Evolutionary conservation across 2,797 vertebrate species (phyloP).

Genomic region (Tinamus major): DNA sequence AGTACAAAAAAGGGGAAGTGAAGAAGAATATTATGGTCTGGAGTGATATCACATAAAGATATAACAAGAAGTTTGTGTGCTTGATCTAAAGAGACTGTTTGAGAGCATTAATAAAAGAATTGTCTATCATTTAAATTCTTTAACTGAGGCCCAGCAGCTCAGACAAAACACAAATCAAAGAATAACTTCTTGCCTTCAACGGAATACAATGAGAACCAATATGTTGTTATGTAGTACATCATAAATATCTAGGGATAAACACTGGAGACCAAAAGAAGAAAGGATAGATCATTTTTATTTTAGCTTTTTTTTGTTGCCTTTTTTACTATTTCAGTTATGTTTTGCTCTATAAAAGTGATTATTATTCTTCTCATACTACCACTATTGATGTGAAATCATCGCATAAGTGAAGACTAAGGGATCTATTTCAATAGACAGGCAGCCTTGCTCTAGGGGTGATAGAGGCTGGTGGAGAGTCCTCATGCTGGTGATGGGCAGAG

Average conservation of each 20-base stretch:
- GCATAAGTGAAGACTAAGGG: background rate
- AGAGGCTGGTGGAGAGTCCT: conserved; percentile 32
- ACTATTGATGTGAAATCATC: background rate
- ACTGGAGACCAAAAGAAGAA: conserved; percentile 23
- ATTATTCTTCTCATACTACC: background rate
- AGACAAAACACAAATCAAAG: conserved; percentile 36
- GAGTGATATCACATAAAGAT: background rate
- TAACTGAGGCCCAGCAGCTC: background rate
- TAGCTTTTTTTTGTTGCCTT: background rate
- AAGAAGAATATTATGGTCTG: background rate
- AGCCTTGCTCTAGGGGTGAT: conserved; percentile 1
- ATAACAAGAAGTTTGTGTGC: background rate
- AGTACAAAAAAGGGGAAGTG: background rate
- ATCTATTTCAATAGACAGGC: conserved; percentile 30
- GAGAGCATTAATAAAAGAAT: conserved; percentile 32
- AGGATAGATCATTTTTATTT: conserved; percentile 44
- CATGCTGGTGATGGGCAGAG: background rate
- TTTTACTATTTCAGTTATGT: conserved; percentile 8
- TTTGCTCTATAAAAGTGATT: background rate
- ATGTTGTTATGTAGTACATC: background rate
- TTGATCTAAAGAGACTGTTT: background rate
- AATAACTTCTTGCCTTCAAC: background rate
- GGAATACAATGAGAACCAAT: background rate
- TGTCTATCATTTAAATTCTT: conserved; percentile 21
- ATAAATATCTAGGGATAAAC: conserved; percentile 26